Evolutionary conservation across 2,797 vertebrate genomes (phyloP).

Genomic region (Selene dorsalis): DNA sequence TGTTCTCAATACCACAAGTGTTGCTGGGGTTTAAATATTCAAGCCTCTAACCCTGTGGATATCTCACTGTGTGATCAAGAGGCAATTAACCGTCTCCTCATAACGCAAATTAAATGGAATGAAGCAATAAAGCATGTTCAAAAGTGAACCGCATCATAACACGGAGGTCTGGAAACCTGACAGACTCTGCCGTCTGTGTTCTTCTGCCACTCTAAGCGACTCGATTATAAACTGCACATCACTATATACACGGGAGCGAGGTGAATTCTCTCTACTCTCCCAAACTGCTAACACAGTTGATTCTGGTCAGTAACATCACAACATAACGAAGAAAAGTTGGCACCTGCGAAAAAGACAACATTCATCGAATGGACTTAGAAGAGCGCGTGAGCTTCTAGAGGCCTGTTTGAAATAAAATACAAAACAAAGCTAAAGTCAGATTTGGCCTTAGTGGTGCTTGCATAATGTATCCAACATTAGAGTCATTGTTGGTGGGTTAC

Average conservation of each 20-base stretch:
- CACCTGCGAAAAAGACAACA: neutral
- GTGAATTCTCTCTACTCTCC: neutral
- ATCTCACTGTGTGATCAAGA: neutral
- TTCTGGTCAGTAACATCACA: conserved; percentile 23
- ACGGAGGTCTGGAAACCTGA: conserved; percentile 5
- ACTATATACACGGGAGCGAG: conserved; percentile 7
- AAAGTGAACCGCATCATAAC: conserved; percentile 10
- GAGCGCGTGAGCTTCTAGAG: neutral
- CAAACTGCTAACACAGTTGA: neutral
- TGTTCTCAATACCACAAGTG: neutral
- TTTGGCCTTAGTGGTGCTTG: conserved; percentile 39
- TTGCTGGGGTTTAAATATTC: neutral
- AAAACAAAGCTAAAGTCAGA: neutral
- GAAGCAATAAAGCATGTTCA: neutral
- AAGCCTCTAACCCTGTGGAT: neutral
- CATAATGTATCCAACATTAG: conserved; percentile 39
- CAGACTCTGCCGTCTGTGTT: neutral
- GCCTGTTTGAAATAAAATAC: neutral
- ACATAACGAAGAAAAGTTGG: neutral
- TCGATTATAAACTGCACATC: conserved; percentile 17
- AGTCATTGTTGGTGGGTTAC: neutral
- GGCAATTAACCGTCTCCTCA: conserved; percentile 35
- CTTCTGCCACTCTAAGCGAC: neutral
- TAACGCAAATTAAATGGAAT: conserved; percentile 25
- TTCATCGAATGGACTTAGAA: conserved; percentile 12